A percentile compares a stretch with the other conserved stretches of the same genome.
Conservation (phyloP, 2,797 vertebrate species). For the Poeciliopsis presidionis region DNA sequence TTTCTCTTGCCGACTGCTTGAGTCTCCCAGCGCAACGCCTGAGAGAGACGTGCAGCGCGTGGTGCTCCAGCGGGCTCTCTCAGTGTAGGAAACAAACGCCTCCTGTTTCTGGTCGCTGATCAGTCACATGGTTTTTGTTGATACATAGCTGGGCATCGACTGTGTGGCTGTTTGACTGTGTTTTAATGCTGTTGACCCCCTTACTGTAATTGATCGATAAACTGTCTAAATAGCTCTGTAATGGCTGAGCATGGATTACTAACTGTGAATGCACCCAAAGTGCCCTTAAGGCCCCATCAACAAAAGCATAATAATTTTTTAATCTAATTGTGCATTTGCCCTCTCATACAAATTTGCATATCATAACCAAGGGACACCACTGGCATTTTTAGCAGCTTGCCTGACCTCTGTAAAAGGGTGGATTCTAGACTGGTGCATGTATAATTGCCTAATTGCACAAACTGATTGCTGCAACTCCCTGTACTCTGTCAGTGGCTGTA, state of each 20-base stretch:
- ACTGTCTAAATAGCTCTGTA: slow-evolving; percentile 49
- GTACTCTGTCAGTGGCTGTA: not conserved
- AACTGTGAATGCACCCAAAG: slow-evolving; percentile 20
- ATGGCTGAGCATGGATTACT: slow-evolving; percentile 38
- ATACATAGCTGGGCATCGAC: slow-evolving; percentile 2
- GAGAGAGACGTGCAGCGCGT: slow-evolving; percentile 34
- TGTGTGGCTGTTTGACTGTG: slow-evolving; percentile 12
- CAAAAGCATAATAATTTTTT: slow-evolving; percentile 26
- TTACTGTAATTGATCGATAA: slow-evolving; percentile 60
- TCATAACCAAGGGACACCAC: slow-evolving; percentile 13
- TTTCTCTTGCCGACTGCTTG: slow-evolving; percentile 35
- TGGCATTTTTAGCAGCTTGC: slow-evolving; percentile 11
- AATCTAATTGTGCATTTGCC: slow-evolving; percentile 33
- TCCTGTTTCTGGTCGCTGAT: slow-evolving; percentile 33
- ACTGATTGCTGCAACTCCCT: slow-evolving; percentile 4
- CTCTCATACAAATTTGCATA: slow-evolving; percentile 26
- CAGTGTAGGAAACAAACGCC: slow-evolving; percentile 56
- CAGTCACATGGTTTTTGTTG: slow-evolving; percentile 17
- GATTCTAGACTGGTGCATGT: slow-evolving; percentile 9
- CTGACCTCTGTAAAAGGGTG: slow-evolving; percentile 33
- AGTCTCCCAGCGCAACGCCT: slow-evolving; percentile 40
- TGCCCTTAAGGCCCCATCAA: slow-evolving; percentile 27
- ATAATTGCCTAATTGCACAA: slow-evolving; percentile 22
- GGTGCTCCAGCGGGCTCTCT: slow-evolving; percentile 45
- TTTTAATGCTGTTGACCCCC: slow-evolving; percentile 46